Evolutionary conservation across 2,113 vertebrate genomes (phyloP).

Genomic region (Istiophorus platypterus): DNA sequence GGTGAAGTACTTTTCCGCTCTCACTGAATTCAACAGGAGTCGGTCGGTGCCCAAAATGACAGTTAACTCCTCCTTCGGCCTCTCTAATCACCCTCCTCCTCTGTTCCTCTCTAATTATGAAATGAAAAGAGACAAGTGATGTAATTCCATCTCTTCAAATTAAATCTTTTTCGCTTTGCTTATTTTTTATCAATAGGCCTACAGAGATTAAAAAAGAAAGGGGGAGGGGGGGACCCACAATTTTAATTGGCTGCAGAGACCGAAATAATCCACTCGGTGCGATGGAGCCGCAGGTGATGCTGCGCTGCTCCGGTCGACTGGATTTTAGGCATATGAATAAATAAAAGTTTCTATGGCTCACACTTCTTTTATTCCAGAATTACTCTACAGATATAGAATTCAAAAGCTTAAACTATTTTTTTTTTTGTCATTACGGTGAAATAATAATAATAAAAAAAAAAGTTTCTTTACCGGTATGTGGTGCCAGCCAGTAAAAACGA

Average conservation of each 20-base stretch:
- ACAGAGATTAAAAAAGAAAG: not conserved
- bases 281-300: conserved; percentile 22
- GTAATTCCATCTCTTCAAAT: conserved; percentile 12
- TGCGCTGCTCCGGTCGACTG: not conserved
- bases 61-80: conserved; percentile 53
- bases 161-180: conserved; percentile 7
- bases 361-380: not conserved
- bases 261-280: not conserved
- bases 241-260: not conserved
- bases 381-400: too few species aligned
- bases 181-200: conserved; percentile 1
- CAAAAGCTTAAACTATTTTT: not conserved
- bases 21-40: conserved; percentile 31
- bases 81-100: conserved; percentile 27
- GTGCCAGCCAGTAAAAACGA: not conserved
- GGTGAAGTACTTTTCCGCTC: conserved; percentile 3
- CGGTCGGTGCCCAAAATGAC: conserved; percentile 1
- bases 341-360: too few species aligned
- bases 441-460: too few species aligned
- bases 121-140: conserved; percentile 30
- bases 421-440: too few species aligned
- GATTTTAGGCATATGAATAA: too few species aligned
- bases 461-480: conserved; percentile 59
- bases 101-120: conserved; percentile 27
- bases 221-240: too few species aligned